Percentiles rank a stretch among this genome's conserved stretches.
Conservation (phyloP, 2,888 invertebrate species). For the Malachius bipustulatus region DNA sequence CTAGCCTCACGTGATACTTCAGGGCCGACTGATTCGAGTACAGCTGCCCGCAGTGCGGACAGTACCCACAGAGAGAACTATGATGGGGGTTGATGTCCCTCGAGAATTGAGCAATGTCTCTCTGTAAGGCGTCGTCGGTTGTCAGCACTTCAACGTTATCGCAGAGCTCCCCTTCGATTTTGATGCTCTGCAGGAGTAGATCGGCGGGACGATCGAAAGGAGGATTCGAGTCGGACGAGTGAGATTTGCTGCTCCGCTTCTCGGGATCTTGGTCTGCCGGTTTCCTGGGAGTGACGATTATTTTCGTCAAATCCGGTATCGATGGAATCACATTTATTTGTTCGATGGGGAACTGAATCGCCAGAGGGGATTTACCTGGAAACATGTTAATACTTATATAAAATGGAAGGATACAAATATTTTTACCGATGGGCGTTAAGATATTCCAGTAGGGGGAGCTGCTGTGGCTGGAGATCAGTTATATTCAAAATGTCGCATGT, state of each 20-base stretch:
- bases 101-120: conserved; percentile 4
- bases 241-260: conserved; percentile 13
- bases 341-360: conserved; percentile 20
- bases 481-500: too few relatives aligned
- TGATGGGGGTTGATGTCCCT: conserved; percentile 28
- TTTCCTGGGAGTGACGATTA: conserved; percentile 27
- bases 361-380: conserved; percentile 25
- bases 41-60: conserved; percentile 56
- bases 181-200: conserved; percentile 26
- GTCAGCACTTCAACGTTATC: conserved; percentile 18
- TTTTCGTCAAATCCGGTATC: conserved; percentile 25
- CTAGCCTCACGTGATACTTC: conserved; percentile 55
- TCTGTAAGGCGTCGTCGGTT: conserved; percentile 12
- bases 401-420: too few relatives aligned
- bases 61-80: conserved; percentile 45
- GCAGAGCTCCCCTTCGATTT: conserved; percentile 25
- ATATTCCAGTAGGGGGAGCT: too few relatives aligned
- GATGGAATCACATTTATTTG: conserved; percentile 17
- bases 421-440: too few relatives aligned
- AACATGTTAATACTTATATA: too few relatives aligned
- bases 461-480: too few relatives aligned
- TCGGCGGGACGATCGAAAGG: conserved; percentile 27
- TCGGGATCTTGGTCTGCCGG: conserved; percentile 26
- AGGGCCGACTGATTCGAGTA: conserved; percentile 59
- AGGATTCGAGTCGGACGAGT: conserved; percentile 24